These are phyloP conservation scores for Campylomormyrus tamandua DNA, from an alignment of 2,113 vertebrate species.

Conservation along the genomic window DNA sequence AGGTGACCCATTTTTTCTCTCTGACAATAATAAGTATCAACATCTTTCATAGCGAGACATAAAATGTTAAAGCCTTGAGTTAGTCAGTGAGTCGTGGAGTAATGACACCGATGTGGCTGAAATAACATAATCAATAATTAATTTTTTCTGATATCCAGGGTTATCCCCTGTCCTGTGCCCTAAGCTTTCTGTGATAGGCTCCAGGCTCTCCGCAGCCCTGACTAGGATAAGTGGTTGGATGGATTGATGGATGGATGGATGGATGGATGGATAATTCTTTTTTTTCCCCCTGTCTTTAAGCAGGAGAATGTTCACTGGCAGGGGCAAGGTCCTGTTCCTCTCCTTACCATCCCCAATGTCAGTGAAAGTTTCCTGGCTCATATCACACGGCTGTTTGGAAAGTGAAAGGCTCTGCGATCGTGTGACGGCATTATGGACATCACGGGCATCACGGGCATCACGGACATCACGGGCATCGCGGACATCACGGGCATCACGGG, in stretches of 20 bases:
- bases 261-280: not conserved
- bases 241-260: not conserved
- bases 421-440: not conserved
- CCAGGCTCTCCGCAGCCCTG: not conserved
- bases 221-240: not conserved
- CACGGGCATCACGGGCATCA: too few relatives aligned
- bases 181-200: not conserved
- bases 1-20: constrained; percentile 1
- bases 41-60: not conserved
- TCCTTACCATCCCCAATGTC: not conserved
- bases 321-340: not conserved
- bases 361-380: not conserved
- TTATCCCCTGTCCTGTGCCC: not conserved
- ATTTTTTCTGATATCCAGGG: not conserved
- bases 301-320: not conserved
- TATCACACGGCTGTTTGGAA: not conserved
- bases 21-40: not conserved
- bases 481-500: not conserved
- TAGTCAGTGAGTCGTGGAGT: not conserved
- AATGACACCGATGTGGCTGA: not conserved
- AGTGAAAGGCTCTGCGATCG: not conserved
- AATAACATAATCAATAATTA: constrained; percentile 4
- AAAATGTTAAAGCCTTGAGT: not conserved
- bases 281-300: not conserved
- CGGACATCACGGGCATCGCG: not conserved